These are phyloP conservation scores for Xanthorhoe spadicearia DNA, from an alignment of 2,888 invertebrate genomes.

Conservation along the genomic window DNA sequence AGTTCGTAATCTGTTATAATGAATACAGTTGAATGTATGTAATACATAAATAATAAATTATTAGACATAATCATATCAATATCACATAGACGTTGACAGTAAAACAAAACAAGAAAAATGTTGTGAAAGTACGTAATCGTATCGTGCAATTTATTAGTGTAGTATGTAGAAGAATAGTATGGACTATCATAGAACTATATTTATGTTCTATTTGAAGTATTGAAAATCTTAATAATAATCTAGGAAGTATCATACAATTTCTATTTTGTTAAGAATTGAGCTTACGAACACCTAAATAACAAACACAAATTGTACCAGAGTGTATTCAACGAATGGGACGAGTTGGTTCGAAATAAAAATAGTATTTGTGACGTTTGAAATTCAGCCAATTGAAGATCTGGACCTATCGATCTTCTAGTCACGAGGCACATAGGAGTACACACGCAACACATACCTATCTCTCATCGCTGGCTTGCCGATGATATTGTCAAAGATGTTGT, in stretches of 20 bases:
- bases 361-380: constrained; percentile 67
- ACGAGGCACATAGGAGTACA: constrained; percentile 42
- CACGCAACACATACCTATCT: constrained; percentile 32
- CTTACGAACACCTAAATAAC: constrained; percentile 12
- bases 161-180: constrained; percentile 11
- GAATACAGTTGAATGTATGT: not conserved
- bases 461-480: constrained; percentile 23
- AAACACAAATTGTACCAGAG: constrained; percentile 8
- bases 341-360: constrained; percentile 63
- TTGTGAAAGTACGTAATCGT: constrained; percentile 12
- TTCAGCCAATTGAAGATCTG: constrained; percentile 61
- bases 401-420: constrained; percentile 48
- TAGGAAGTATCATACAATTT: not conserved
- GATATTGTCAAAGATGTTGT: not conserved
- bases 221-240: not conserved
- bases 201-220: not conserved
- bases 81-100: constrained; percentile 3
- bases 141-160: constrained; percentile 23
- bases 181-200: not conserved
- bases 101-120: constrained; percentile 15
- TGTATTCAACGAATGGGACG: constrained; percentile 36
- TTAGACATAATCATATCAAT: not conserved
- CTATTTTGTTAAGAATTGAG: not conserved
- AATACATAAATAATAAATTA: not conserved
- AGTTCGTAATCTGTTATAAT: not conserved